Evolutionary conservation across 1,140 invertebrate species (phyloP).

Genomic region (Platyscapa corneri): DNA sequence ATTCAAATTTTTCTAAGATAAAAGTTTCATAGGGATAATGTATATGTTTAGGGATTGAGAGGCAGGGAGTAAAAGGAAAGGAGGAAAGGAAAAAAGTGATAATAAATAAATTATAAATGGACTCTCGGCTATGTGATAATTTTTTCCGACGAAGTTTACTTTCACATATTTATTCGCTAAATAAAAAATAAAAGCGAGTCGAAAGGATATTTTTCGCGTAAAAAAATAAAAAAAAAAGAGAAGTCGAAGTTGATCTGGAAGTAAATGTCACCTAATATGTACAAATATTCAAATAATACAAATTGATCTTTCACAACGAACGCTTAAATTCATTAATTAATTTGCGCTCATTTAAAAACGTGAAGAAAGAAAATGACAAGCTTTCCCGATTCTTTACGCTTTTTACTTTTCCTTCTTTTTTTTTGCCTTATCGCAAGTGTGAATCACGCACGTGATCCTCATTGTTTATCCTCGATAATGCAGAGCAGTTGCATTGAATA

Average conservation of each 20-base stretch:
- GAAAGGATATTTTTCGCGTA: slow-evolving; percentile 22
- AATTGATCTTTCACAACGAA: slow-evolving; percentile 43
- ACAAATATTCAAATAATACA: slow-evolving; percentile 55
- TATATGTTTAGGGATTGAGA: not conserved
- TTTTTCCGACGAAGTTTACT: slow-evolving; percentile 13
- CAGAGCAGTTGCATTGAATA: not conserved
- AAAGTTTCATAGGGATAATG: slow-evolving; percentile 24
- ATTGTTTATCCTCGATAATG: not conserved
- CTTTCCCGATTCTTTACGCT: slow-evolving; percentile 23
- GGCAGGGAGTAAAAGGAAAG: not conserved
- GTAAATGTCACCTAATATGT: slow-evolving; percentile 53
- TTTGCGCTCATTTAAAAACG: not conserved
- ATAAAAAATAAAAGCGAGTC: slow-evolving; percentile 40
- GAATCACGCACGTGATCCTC: not conserved
- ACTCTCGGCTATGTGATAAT: slow-evolving; percentile 29
- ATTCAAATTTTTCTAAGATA: slow-evolving; percentile 45
- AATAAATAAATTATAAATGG: slow-evolving; percentile 53
- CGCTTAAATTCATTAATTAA: slow-evolving; percentile 28
- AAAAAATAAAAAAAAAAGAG: slow-evolving; percentile 39
- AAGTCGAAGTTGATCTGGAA: slow-evolving; percentile 34
- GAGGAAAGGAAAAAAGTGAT: not conserved
- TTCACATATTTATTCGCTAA: slow-evolving; percentile 30
- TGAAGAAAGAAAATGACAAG: slow-evolving; percentile 42
- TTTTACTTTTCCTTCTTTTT: not conserved
- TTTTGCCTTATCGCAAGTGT: not conserved